Evolutionary conservation across 2,797 vertebrate species (phyloP).

Genomic region (Hylomyscus alleni): DNA sequence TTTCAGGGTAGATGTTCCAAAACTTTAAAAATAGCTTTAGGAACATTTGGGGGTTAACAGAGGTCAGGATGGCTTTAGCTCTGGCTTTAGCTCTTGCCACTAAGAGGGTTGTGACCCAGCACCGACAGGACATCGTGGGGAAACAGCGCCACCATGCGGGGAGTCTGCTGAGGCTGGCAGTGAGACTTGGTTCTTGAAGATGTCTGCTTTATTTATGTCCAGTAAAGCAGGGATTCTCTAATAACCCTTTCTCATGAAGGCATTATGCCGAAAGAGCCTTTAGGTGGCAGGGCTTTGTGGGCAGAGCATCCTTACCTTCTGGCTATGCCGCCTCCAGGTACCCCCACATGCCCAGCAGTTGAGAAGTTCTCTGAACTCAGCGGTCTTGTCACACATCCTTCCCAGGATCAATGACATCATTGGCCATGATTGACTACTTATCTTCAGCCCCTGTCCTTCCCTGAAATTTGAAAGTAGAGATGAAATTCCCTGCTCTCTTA

Average conservation of each 20-base stretch:
- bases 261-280: background rate
- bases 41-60: background rate
- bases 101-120: background rate
- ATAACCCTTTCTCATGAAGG: background rate
- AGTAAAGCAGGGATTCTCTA: background rate
- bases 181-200: background rate
- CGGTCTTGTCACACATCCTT: background rate
- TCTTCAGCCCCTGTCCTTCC: background rate
- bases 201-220: too few species aligned
- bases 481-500: background rate
- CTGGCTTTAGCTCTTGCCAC: background rate
- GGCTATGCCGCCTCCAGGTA: background rate
- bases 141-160: background rate
- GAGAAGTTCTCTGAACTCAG: background rate
- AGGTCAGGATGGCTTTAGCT: background rate
- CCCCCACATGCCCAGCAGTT: background rate
- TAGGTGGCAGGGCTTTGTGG: background rate
- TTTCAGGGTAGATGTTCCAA: background rate
- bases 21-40: background rate
- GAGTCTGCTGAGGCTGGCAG: background rate
- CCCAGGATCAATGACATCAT: background rate
- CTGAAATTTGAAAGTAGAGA: background rate
- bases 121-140: too few species aligned
- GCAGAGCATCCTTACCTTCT: background rate
- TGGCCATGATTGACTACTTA: background rate